Evolutionary conservation across 1,140 invertebrate genomes (phyloP), one percentile per base, ranked within the genome.

Genomic region (Amphibalanus amphitrite): DNA sequence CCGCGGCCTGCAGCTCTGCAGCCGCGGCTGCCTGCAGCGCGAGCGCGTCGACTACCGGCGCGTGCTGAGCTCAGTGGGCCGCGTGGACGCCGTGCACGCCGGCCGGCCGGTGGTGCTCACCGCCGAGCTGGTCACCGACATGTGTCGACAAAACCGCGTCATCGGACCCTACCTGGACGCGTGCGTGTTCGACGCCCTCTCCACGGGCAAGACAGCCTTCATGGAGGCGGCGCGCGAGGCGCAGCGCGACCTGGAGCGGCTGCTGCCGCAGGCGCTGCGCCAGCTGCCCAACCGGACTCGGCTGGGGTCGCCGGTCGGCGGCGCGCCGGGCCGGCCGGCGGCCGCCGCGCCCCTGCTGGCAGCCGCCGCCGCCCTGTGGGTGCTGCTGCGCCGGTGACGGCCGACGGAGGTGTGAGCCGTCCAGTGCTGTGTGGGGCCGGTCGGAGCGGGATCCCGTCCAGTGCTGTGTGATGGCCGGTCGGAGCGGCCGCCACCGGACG

Each of bases 121-220:
- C 6, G n/a, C n/a, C 0, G 65, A 67, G 10, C 23, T 28, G 8
- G n/a, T 67, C 0, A 72, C 78, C 33, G 75, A 75, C 17, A 71
- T 78, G 26, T 84, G 82, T 71, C 75, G 79, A 25, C 74, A 79
- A 25, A 76, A 78, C 10, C 78, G 79, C 67, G 73, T 86, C 29
- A 83, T 83, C 25, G 84, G 83, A 74, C 81, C 82, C 74, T 86
- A 84, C 76, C 79, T 86, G 70, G 85, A 86, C 76, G 84, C 84
- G 71, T 86, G 85, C 78, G 82, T 86, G 69, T 86, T 86, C 75
- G 85, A 86, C 76, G 78, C 85, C 69, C 79, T 85, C 79, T 82
- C 82, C 0, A 84, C 84, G 0, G 84, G 84, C 8, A 82, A 83
- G 47, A 73, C 74, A 28, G 79, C 77, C 71, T 83, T 83, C 74